Base-by-base conservation (phyloP, 2,888 invertebrate genomes). In the Idaea biselata region DNA sequence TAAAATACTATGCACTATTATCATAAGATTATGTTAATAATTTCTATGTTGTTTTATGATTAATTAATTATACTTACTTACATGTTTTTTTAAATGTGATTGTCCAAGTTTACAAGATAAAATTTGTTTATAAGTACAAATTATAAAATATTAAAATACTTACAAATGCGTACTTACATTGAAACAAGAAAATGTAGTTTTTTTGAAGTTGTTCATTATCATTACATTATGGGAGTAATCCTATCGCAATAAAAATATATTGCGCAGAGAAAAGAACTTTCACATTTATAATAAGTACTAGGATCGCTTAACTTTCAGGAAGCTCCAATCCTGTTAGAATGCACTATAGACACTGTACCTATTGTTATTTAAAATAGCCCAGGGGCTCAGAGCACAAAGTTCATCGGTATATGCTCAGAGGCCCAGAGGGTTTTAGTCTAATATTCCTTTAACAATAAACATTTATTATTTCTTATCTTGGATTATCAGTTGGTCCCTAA, bases 81-180 rank as follows among this genome's bases (percentile, higher is more conserved):
- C 58, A 57, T 62, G 25, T 58, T 58, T 18, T 60, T 61, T 33
- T n/a, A 55, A 57, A 57, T 54, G 25, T 55, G 60, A 62, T 60
- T 62, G 14, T 44, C 3, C 14, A 14, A 44, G 33, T 7, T n/a
- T n/a, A n/a, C n/a, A 11, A 33, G 1, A 7, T 33, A 33, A 7
- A 11, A 3, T 33, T 33, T 7, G 0, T 8, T 44, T 44, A 44
- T 14, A 44, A 44, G 44, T 44, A 44, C 44, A 44, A 7, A 44
- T 44, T 8, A 11, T 14, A 44, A 44, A 14, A 44, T 44, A 5
- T 25, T 25, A 25, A 25, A 25, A 25, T 25, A 25, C 25, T 25
- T 25, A 25, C 11, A 32, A 32, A 32, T 44, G 14, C 11, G 44
- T 44, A 44, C 44, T 44, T 44, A 44, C 44, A 44, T 44, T 44